A percentile compares a stretch with the other conserved stretches of the same genome.
Conservation (phyloP, 2,888 invertebrate genomes). For the Helleia helle region DNA sequence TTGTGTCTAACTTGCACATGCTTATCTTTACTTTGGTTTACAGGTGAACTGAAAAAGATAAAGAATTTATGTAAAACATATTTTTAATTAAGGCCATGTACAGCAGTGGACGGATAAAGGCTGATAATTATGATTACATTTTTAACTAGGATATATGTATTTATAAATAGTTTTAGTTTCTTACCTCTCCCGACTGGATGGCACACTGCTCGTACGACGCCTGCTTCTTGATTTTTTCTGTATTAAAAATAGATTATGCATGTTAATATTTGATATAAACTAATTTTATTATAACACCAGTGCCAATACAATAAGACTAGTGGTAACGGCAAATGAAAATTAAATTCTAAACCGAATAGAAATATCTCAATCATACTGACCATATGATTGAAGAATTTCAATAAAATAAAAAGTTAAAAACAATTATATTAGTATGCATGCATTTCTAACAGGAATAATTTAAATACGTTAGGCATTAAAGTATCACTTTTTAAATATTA, state of each 20-base stretch:
- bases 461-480: constrained; percentile 43
- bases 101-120: too few species aligned
- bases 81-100: too few species aligned
- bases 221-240: constrained; percentile 64
- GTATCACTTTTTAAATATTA: constrained; percentile 34
- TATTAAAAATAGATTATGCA: constrained; percentile 33
- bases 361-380: constrained; percentile 32
- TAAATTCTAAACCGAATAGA: constrained; percentile 40
- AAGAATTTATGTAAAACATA: background rate
- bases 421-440: constrained; percentile 46
- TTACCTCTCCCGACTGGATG: constrained; percentile 54
- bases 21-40: constrained; percentile 45
- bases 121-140: too few species aligned
- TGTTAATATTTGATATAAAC: constrained; percentile 19
- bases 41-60: constrained; percentile 49
- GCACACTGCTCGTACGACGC: constrained; percentile 51
- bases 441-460: constrained; percentile 46
- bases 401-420: constrained; percentile 33
- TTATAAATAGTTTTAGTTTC: background rate
- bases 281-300: constrained; percentile 49
- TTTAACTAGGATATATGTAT: too few species aligned
- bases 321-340: constrained; percentile 65
- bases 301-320: constrained; percentile 71
- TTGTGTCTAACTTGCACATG: constrained; percentile 44
- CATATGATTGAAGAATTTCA: constrained; percentile 37